These are phyloP conservation scores for Scaptomyza graminum DNA, from an alignment of 1,140 invertebrate genomes.

Conservation along the genomic window DNA sequence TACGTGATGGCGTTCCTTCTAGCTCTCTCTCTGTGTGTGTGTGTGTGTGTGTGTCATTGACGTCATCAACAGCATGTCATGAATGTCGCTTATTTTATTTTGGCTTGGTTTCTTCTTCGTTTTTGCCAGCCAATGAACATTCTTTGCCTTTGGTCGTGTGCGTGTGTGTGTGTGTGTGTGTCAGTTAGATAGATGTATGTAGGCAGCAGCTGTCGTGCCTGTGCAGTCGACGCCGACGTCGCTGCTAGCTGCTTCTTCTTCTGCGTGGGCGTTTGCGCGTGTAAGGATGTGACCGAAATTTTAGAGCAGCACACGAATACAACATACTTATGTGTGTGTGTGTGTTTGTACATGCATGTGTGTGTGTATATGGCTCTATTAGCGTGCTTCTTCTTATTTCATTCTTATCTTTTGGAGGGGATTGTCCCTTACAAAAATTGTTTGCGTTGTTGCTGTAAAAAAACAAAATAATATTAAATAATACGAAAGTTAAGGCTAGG, in stretches of 20 bases:
- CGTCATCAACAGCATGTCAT: constrained; percentile 82
- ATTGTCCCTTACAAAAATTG: constrained; percentile 17
- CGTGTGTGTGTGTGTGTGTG: constrained; percentile 39
- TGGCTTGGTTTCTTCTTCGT: constrained; percentile 49
- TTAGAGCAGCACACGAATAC: constrained; percentile 75
- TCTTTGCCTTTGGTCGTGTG: constrained; percentile 1
- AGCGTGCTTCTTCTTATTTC: constrained; percentile 34
- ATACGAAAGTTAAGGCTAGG: constrained; percentile 6
- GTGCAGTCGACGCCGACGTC: constrained; percentile 26
- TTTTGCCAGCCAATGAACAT: constrained; percentile 25
- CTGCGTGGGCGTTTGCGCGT: constrained; percentile 73
- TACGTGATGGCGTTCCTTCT: constrained; percentile 41
- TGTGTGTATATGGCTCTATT: constrained; percentile 60
- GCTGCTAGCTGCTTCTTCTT: constrained; percentile 26
- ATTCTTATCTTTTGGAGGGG: constrained; percentile 4
- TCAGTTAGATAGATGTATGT: constrained; percentile 5
- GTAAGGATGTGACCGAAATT: constrained; percentile 79
- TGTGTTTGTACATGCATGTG: constrained; percentile 35
- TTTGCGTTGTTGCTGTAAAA: constrained; percentile 34
- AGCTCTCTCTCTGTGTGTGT: background rate
- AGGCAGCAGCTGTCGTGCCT: constrained; percentile 50
- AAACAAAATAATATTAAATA: constrained; percentile 4
- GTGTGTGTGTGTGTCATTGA: constrained; percentile 59
- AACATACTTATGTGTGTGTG: constrained; percentile 66
- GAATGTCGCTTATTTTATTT: constrained; percentile 67